Percentiles rank a stretch among this genome's conserved stretches.
Evolutionary conservation across 1,140 invertebrate species (phyloP).

Genomic region (Heliothis virescens): DNA sequence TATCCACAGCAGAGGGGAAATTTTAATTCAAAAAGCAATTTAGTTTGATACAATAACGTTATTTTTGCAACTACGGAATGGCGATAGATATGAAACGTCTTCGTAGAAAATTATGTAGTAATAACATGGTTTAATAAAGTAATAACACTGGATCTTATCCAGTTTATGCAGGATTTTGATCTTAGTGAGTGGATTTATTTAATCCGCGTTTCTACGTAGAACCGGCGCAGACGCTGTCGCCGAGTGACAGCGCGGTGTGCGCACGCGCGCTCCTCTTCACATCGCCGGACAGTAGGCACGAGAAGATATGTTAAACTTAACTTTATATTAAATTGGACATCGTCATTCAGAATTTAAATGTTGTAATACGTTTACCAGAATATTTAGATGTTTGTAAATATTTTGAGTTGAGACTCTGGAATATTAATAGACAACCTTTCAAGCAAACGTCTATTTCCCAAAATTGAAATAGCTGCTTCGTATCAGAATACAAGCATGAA

Average conservation of each 20-base stretch:
- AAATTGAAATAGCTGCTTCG: no score
- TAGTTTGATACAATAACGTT: background rate
- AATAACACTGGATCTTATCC: slow-evolving; percentile 59
- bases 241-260: slow-evolving; percentile 62
- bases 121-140: slow-evolving; percentile 29
- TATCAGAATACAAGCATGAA: background rate
- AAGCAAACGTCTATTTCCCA: background rate
- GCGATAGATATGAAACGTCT: slow-evolving; percentile 38
- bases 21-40: slow-evolving; percentile 15
- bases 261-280: slow-evolving; percentile 71
- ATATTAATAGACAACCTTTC: background rate
- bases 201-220: slow-evolving; percentile 66
- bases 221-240: slow-evolving; percentile 59
- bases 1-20: slow-evolving; percentile 1
- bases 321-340: slow-evolving; percentile 46
- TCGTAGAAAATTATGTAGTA: slow-evolving; percentile 33
- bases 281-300: slow-evolving; percentile 52
- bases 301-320: slow-evolving; percentile 59
- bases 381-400: slow-evolving; percentile 30
- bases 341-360: slow-evolving; percentile 37
- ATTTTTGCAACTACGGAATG: slow-evolving; percentile 2
- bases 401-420: background rate
- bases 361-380: slow-evolving; percentile 31
- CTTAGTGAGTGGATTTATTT: slow-evolving; percentile 81
- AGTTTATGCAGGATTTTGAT: slow-evolving; percentile 77